Base-by-base conservation (phyloP, 2,797 vertebrate genomes). In the Myotis vivesi region DNA sequence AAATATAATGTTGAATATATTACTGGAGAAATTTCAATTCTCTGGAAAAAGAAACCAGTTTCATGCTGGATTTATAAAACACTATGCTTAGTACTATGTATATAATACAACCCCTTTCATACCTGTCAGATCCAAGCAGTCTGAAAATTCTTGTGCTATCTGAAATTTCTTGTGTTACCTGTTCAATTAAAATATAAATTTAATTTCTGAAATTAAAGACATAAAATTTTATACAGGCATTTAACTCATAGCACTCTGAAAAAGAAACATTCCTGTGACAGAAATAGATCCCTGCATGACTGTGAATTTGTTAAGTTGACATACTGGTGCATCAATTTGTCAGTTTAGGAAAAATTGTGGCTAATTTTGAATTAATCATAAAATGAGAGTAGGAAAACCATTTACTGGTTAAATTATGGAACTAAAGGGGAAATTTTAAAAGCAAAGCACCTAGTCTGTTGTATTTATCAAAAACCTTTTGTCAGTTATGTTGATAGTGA, bases 151-250 rank as follows among this genome's bases (percentile, higher is more conserved):
- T 99, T 5, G 99, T 99, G 98, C 97, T 99, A 98, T 99, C 99
- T 8, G 99, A 99, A 98, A 99, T 99, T 98, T 99, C 99, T 97
- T 99, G 99, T 46, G 99, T 99, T 98, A 99, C 99, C 99, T 99
- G 97, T 96, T 97, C 28, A 97, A 97, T 80, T 96, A 94, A 96
- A 33, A 98, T 68, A 76, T 6, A 95, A 64, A 94, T 92, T 94
- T 76, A 87, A 76, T 87, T 96, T 90, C 23, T 95, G 57, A 92
- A 97, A 89, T 91, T 94, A 92, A 94, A 93, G 36, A 80, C 51
- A 73, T 1, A 85, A 72, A 75, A 64, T 62, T 59, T 38, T 89
- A 55, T 13, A 73, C 76, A 22, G 79, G 22, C 20, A 91, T 66
- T 95, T 95, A 38, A 84, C 73, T 66, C 81, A 57, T 33, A 89